Base-by-base conservation (phyloP, 2,113 vertebrate genomes). In the Suncus etruscus region DNA sequence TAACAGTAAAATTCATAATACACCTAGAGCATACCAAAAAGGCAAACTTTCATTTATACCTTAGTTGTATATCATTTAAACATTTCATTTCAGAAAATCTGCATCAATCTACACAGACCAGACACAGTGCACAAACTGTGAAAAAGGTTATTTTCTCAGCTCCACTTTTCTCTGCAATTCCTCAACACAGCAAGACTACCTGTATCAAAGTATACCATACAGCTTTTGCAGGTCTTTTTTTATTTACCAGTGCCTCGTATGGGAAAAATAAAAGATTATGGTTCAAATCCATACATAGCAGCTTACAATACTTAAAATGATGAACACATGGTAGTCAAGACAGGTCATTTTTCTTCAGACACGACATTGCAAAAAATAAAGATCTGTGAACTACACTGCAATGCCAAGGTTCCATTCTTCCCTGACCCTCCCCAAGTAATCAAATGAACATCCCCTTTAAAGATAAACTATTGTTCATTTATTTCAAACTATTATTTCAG, bases 1-100 rank as follows among this genome's bases (percentile, higher is more conserved):
- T 98, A 99, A 98, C 98, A 97, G 95, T 98, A 98, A 98, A 98
- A 98, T 95, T 98, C 98, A 99, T 98, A 97, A 98, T 97, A 98
- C 97, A 98, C 98, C 98, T 97, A 98, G 97, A 97, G 96, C 97
- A 98, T 97, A 98, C 97, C 97, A 98, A 97, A 97, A 97, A 97
- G 97, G 95, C 96, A 97, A 96, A 96, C 74, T 94, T 95, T 93
- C 88, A 96, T 94, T 96, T 95, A 95, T 97, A 96, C 98, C 97
- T 97, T 97, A 95, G 95, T 96, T 97, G 98, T 98, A 98, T 97
- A 97, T 96, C 95, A 91, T 96, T 97, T 97, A 98, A 97, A 98
- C 96, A 96, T 97, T 95, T 97, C 93, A 97, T 96, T 97, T 97
- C 97, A 97, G 97, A 98, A 98, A 97, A 97, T 96, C 97, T 96